Conservation (phyloP, 1,140 invertebrate species). For the Bombus breviceps region DNA sequence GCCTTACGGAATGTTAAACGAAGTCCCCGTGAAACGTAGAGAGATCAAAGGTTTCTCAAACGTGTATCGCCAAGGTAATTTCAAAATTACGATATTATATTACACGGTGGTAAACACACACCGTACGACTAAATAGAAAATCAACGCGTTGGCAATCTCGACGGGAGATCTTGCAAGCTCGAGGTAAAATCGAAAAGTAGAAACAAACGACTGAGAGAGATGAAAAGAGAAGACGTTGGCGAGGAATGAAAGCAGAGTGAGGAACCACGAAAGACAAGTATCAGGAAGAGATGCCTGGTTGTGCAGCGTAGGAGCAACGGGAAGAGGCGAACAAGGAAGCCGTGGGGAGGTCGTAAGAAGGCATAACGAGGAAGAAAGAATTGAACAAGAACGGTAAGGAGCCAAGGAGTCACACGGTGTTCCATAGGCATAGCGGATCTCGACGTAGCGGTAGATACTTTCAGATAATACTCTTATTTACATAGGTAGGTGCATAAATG, state of each 20-base stretch:
- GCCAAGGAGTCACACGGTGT: constrained; percentile 73
- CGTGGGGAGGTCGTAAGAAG: background rate
- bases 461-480: constrained; percentile 70
- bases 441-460: constrained; percentile 73
- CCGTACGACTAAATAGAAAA: constrained; percentile 1
- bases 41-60: background rate
- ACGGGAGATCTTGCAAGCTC: constrained; percentile 15
- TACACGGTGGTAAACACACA: constrained; percentile 9
- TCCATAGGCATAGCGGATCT: constrained; percentile 70
- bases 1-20: background rate
- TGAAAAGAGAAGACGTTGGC: background rate
- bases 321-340: constrained; percentile 38
- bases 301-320: constrained; percentile 11
- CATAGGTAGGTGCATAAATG: constrained; percentile 68
- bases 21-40: background rate
- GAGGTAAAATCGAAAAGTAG: constrained; percentile 15
- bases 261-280: constrained; percentile 51
- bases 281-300: constrained; percentile 9
- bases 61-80: background rate
- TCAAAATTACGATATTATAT: constrained; percentile 20
- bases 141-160: constrained; percentile 49
- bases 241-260: constrained; percentile 21
- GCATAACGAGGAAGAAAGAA: constrained; percentile 40
- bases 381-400: constrained; percentile 71
- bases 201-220: constrained; percentile 2